These are phyloP conservation scores for Chloebia gouldiae DNA, from an alignment of 2,113 vertebrate species.

Conservation along the genomic window DNA sequence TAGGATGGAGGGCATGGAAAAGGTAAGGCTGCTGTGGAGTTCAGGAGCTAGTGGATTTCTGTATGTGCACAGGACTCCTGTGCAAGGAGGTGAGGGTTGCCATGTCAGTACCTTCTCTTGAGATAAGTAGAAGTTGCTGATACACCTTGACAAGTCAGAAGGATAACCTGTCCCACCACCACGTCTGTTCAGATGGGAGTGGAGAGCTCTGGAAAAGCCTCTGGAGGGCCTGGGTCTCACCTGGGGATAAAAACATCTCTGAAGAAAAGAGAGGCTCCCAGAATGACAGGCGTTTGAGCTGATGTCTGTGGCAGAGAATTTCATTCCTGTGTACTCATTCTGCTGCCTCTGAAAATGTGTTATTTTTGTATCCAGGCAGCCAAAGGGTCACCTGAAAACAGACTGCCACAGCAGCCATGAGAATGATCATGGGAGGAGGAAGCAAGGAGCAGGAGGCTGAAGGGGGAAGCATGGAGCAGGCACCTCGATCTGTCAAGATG, in stretches of 20 bases:
- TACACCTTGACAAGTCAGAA: background rate
- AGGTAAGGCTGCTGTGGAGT: background rate
- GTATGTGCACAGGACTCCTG: background rate
- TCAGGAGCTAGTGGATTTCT: background rate
- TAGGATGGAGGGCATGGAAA: background rate
- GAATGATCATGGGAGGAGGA: background rate
- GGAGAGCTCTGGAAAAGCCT: background rate
- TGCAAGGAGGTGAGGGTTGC: background rate
- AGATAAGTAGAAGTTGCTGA: background rate
- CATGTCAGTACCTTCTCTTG: background rate
- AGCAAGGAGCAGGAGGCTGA: background rate
- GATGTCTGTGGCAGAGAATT: background rate
- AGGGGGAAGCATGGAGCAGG: background rate
- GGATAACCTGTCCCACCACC: background rate
- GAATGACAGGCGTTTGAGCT: background rate
- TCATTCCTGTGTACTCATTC: background rate
- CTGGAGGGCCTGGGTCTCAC: background rate
- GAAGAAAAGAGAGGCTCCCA: background rate
- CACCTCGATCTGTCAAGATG: background rate
- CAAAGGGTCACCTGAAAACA: background rate
- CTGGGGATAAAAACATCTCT: background rate
- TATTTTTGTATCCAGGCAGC: background rate
- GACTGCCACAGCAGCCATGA: background rate
- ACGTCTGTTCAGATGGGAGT: background rate
- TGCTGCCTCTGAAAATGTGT: background rate